Percentiles rank a stretch among this genome's conserved stretches.
phyloP scores from a whole-genome alignment of 2,113 vertebrate species.

The Megaceryle torquata region DNA sequence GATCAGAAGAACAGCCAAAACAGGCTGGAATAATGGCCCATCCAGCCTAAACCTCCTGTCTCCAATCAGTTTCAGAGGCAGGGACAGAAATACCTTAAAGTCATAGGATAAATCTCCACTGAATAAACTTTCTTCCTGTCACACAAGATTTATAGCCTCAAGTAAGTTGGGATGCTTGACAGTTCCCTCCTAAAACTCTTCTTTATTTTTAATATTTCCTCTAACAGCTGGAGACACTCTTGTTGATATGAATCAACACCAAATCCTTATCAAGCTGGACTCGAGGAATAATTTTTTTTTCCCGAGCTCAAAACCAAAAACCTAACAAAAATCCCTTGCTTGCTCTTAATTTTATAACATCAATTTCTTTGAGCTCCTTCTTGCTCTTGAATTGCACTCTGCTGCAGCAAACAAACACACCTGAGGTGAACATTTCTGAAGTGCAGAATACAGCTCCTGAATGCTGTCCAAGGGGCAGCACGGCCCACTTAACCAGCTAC shows the following conservation, averaged over 20 bases:
- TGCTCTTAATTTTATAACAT: background rate
- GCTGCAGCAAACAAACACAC: background rate
- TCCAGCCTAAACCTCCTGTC: conserved; percentile 4
- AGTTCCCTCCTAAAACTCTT: background rate
- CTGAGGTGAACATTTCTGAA: background rate
- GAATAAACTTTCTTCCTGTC: background rate
- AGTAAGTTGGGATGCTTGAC: conserved; percentile 13
- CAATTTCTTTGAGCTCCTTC: background rate
- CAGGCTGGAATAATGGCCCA: background rate
- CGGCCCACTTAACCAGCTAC: background rate
- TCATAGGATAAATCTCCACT: background rate
- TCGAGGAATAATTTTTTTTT: background rate
- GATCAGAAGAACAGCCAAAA: conserved; percentile 14
- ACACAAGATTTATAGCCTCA: conserved; percentile 16
- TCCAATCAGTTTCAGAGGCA: background rate
- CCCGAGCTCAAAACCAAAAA: background rate
- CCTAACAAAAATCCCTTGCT: background rate
- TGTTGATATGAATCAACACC: conserved; percentile 21
- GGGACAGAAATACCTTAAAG: conserved; percentile 7
- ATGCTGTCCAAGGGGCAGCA: background rate
- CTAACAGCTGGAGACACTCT: conserved; percentile 21
- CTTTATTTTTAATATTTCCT: conserved; percentile 28
- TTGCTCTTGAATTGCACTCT: background rate
- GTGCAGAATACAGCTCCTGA: background rate
- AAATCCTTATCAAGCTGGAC: background rate